Evolutionary conservation across 2,113 vertebrate species (phyloP).

Genomic region (Aldabrachelys gigantea): DNA sequence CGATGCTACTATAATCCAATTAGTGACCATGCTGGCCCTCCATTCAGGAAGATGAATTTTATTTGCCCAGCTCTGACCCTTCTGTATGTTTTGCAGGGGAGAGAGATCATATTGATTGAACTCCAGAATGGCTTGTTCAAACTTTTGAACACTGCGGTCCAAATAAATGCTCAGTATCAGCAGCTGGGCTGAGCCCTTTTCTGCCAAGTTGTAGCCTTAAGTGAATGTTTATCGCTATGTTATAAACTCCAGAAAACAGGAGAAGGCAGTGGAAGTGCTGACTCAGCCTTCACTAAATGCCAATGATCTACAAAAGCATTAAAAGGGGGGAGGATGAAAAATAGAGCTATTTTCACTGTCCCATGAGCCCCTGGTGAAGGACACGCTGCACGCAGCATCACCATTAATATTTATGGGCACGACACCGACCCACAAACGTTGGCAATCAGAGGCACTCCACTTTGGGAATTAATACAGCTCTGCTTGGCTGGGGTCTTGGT

Average conservation of each 20-base stretch:
- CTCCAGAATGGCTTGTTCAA: not conserved
- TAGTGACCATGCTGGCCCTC: not conserved
- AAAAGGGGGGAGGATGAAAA: constrained; percentile 22
- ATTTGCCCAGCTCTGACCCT: not conserved
- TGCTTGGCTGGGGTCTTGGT: not conserved
- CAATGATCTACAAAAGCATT: constrained; percentile 68
- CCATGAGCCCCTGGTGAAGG: constrained; percentile 25
- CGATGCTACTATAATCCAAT: not conserved
- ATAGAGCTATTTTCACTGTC: constrained; percentile 61
- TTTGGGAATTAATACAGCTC: constrained; percentile 23
- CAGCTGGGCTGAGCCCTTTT: not conserved
- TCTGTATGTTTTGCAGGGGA: not conserved
- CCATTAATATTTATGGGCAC: constrained; percentile 65
- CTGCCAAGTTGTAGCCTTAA: constrained; percentile 49
- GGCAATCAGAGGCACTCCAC: constrained; percentile 48
- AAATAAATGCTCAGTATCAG: constrained; percentile 35
- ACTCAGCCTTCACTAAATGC: constrained; percentile 63
- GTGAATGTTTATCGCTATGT: constrained; percentile 70
- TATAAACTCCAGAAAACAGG: constrained; percentile 59
- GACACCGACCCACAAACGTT: constrained; percentile 38
- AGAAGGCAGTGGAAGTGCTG: constrained; percentile 58
- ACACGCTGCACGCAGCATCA: constrained; percentile 26
- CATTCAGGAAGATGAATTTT: constrained; percentile 1
- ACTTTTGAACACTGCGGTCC: constrained; percentile 21
- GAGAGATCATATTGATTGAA: constrained; percentile 25